Evolutionary conservation across 2,888 invertebrate species (phyloP).

Genomic region (Laothoe populi): DNA sequence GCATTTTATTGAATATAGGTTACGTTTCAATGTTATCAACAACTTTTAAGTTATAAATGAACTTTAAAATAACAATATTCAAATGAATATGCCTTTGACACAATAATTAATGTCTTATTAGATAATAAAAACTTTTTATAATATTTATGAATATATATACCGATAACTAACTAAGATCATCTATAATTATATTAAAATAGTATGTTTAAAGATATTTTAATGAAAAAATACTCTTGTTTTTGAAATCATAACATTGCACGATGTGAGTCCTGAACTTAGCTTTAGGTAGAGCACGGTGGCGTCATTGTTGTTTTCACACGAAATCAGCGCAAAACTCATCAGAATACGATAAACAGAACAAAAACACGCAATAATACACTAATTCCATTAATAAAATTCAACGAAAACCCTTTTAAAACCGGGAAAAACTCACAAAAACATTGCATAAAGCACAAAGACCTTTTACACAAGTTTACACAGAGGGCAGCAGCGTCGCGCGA

Average conservation of each 20-base stretch:
- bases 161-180: background rate
- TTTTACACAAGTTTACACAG: constrained; percentile 68
- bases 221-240: constrained; percentile 2
- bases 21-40: background rate
- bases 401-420: constrained; percentile 53
- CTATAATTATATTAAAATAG: background rate
- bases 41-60: background rate
- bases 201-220: background rate
- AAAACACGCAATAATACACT: constrained; percentile 58
- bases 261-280: constrained; percentile 63
- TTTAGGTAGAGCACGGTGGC: constrained; percentile 55
- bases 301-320: constrained; percentile 54
- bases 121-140: background rate
- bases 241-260: constrained; percentile 13
- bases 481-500: constrained; percentile 65
- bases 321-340: constrained; percentile 44
- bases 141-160: background rate
- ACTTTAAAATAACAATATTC: background rate
- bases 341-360: constrained; percentile 41
- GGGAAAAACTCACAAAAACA: constrained; percentile 72
- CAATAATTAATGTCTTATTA: background rate
- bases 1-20: background rate
- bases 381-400: constrained; percentile 48
- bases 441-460: constrained; percentile 61
- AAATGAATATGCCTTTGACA: background rate